A percentile compares a stretch with the other conserved stretches of the same genome.
These are phyloP conservation scores for Oscheius sp. DNA, from an alignment of 2,888 invertebrate genomes.

Conservation along the genomic window DNA sequence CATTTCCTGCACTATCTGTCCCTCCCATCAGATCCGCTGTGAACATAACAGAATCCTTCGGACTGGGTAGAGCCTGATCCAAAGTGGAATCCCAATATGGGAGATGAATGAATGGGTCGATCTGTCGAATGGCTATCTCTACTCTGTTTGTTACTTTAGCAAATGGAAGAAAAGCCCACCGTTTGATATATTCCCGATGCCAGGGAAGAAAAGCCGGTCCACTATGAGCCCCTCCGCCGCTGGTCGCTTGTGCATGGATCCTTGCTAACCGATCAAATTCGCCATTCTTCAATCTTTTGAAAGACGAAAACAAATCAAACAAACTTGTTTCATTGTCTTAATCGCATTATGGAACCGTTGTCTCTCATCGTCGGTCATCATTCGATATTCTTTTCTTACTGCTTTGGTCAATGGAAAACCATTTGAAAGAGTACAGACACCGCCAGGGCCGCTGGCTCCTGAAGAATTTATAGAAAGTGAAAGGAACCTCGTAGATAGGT, in stretches of 20 bases:
- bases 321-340: conserved; percentile 43
- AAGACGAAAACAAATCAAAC: no score
- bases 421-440: conserved; percentile 44
- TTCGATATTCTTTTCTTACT: conserved; percentile 60
- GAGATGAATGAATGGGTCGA: conserved; percentile 59
- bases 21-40: conserved; percentile 39
- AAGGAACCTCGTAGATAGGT: conserved; percentile 58
- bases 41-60: conserved; percentile 12
- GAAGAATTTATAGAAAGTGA: not conserved
- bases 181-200: conserved; percentile 64
- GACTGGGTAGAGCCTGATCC: conserved; percentile 48
- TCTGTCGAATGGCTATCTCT: conserved; percentile 63
- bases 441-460: conserved; percentile 27
- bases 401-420: conserved; percentile 42
- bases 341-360: conserved; percentile 45
- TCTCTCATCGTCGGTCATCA: conserved; percentile 67
- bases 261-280: conserved; percentile 50
- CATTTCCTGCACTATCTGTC: conserved; percentile 40
- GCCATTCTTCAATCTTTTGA: no score
- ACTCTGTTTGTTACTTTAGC: conserved; percentile 39
- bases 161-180: conserved; percentile 30
- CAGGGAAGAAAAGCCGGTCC: conserved; percentile 67
- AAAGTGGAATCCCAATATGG: conserved; percentile 69
- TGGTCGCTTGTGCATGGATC: conserved; percentile 57
- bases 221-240: conserved; percentile 63